phyloP scores from a whole-genome alignment of 2,888 invertebrate genomes.

The Empis stercorea region DNA sequence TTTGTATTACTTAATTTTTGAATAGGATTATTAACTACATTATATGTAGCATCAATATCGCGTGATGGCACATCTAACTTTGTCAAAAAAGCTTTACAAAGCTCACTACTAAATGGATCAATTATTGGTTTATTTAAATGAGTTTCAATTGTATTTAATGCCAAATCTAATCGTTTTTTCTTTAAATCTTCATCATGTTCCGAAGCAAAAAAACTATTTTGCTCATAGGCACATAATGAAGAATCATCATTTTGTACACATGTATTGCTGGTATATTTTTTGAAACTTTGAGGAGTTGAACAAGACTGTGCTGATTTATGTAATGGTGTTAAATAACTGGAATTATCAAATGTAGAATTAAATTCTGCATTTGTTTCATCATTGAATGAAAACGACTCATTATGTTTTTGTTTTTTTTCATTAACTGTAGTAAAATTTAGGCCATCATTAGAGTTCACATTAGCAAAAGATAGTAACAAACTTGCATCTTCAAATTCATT shows the following conservation, averaged over 20 bases:
- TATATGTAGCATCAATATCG: slow-evolving; percentile 43
- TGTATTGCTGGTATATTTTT: slow-evolving; percentile 10
- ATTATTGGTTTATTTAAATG: slow-evolving; percentile 37
- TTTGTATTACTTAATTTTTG: slow-evolving; percentile 47
- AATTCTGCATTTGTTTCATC: slow-evolving; percentile 14
- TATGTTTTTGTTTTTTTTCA: slow-evolving; percentile 1
- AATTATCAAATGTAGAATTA: slow-evolving; percentile 11
- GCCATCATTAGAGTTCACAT: slow-evolving; percentile 13
- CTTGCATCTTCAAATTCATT: slow-evolving; percentile 19
- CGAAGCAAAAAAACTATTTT: slow-evolving; percentile 35
- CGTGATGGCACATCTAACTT: slow-evolving; percentile 60
- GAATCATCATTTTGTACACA: slow-evolving; percentile 21
- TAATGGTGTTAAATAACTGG: slow-evolving; percentile 10
- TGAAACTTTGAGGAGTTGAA: slow-evolving; percentile 5
- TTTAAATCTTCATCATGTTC: slow-evolving; percentile 33
- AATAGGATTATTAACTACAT: slow-evolving; percentile 43
- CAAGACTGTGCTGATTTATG: neutral
- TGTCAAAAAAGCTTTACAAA: slow-evolving; percentile 56
- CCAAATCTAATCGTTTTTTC: slow-evolving; percentile 30
- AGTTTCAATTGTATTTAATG: slow-evolving; percentile 28
- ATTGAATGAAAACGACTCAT: slow-evolving; percentile 5
- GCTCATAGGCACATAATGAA: slow-evolving; percentile 34
- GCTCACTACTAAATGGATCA: slow-evolving; percentile 71
- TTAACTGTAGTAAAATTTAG: slow-evolving; percentile 3
- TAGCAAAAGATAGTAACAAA: slow-evolving; percentile 18